Base-by-base conservation (phyloP, 1,140 invertebrate species). In the Tyrophagus putrescentiae region DNA sequence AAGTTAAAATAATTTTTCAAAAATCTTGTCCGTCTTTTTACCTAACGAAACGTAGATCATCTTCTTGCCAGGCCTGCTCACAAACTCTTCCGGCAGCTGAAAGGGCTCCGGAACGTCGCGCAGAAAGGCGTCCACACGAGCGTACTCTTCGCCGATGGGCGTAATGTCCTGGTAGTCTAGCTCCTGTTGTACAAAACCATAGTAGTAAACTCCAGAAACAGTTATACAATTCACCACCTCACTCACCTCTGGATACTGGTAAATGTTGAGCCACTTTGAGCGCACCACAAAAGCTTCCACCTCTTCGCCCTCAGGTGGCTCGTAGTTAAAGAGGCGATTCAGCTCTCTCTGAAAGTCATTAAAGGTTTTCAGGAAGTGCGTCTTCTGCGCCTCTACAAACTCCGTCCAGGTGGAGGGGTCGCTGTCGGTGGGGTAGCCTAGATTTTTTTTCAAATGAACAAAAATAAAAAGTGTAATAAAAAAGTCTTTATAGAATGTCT, bases 1-100 rank as follows among this genome's bases (percentile, higher is more conserved):
- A n/a, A 63, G 25, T n/a, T 54, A 64, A 18, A 62, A 62, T n/a
- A 62, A 28, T 59, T 62, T 62, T 16, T 32, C 60, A 16, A 29
- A 48, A 27, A 21, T 48, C 5, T 48, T 6, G 23, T 29, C 31
- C 18, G 31, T 13, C n/a, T 48, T 6, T 48, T 48, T n/a, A n/a
- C n/a, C n/a, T n/a, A n/a, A n/a, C n/a, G n/a, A n/a, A n/a, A n/a
- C n/a, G n/a, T n/a, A n/a, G n/a, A n/a, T n/a, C n/a, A n/a, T n/a
- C n/a, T 39, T 39, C 21, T 39, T 21, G 21, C 36, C 36, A 39
- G 36, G 36, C 21, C 21, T 39, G 21, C 36, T 13, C 13, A 21
- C 36, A 39, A 39, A 39, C 36, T 39, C 36, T 21, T 39, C 36
- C 13, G 36, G 36, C 36, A 39, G 36, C 21, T 39, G 13, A 39